Conservation (phyloP, 37 sponge, comb jelly and placozoan genomes). For the Diacarnus erythraeanus region DNA sequence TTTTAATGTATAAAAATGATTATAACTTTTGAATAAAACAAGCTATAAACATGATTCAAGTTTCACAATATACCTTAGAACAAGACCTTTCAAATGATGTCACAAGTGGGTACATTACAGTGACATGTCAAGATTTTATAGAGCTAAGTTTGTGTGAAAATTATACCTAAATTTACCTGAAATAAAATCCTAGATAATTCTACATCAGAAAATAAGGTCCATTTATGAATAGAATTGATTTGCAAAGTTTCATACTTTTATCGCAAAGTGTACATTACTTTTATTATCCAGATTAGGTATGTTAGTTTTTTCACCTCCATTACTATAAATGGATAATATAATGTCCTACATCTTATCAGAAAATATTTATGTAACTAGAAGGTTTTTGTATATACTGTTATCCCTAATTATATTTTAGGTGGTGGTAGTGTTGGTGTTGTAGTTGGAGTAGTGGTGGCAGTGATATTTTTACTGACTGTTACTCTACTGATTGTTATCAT, state of each 20-base stretch:
- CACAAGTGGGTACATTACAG: neutral
- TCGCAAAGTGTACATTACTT: constrained; percentile 3
- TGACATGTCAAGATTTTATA: neutral
- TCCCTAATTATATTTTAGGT: too few species aligned
- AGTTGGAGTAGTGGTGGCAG: too few species aligned
- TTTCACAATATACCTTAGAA: neutral
- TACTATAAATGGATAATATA: too few species aligned
- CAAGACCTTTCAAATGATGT: neutral
- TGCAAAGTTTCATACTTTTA: constrained; percentile 5
- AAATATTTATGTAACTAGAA: too few species aligned
- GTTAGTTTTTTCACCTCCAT: too few species aligned
- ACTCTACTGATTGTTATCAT: too few species aligned
- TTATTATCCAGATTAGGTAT: neutral
- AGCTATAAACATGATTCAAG: neutral
- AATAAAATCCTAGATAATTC: neutral
- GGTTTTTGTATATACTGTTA: too few species aligned
- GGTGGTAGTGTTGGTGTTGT: too few species aligned
- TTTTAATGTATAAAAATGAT: neutral
- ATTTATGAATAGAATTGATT: constrained; percentile 1
- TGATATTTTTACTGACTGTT: too few species aligned
- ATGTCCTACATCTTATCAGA: too few species aligned
- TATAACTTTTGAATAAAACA: neutral
- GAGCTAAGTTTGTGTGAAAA: neutral
- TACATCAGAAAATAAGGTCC: neutral
- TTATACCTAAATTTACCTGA: constrained; percentile 8